Evolutionary conservation across 2,797 vertebrate genomes (phyloP), one percentile per base, ranked within the genome.

Genomic region (Glossophaga mutica): DNA sequence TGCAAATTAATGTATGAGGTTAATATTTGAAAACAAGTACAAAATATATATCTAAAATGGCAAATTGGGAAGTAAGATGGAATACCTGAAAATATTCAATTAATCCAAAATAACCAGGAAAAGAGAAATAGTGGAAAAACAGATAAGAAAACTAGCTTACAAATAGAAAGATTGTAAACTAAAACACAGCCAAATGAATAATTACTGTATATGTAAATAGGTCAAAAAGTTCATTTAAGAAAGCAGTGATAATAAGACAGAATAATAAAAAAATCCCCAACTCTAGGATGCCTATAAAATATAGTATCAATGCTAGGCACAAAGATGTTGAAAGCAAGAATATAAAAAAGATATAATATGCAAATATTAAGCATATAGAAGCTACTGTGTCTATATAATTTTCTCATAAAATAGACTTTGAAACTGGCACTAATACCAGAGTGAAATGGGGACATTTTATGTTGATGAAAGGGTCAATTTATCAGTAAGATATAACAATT

Each of bases 371-470:
- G 16, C 26, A 79, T 0, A 39, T 42, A 10, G 37, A 87, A 71
- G 22, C 18, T 55, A 79, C n/a, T 65, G 6, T 29, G 29, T 9
- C 42, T 21, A 65, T 37, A 3, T 73, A 79, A 84, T 93, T 96
- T 85, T 89, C 70, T 84, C 12, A 62, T 29, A 94, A 94, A 92
- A 92, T 9, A 76, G 34, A 8, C 50, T 93, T 87, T 87, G 76
- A 93, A 26, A 82, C n/a, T 74, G 4, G 14, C 14, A 91, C 81
- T 76, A 57, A 74, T 94, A 55, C 26, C 29, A 87, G 42, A 94
- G 50, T 85, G 46, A 92, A 95, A 95, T 92, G 32, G 65, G 34
- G 59, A 82, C 59, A 90, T 79, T 92, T 90, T 85, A 26, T 88
- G 84, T 77, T 73, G 65, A 92, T 81, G 39, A 93, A 82, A 94